Evolutionary conservation across 2,888 invertebrate species (phyloP).

Genomic region (Macrosoma leucophasiata): DNA sequence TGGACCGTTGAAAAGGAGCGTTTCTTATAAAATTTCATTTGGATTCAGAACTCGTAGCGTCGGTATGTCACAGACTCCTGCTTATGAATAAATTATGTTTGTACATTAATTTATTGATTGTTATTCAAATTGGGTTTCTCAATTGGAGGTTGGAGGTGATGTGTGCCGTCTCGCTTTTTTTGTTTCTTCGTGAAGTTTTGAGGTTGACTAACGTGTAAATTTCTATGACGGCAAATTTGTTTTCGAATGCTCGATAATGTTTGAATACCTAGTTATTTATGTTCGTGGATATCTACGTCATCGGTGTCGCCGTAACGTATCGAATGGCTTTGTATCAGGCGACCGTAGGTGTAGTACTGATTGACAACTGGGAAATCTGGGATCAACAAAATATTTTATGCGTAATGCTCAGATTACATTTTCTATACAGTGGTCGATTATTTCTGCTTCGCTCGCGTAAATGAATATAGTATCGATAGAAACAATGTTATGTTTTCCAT

Average conservation of each 20-base stretch:
- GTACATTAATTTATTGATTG: constrained; percentile 76
- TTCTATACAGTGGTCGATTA: constrained; percentile 17
- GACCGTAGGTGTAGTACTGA: constrained; percentile 28
- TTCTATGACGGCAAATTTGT: constrained; percentile 49
- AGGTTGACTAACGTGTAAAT: constrained; percentile 45
- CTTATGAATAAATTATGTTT: constrained; percentile 67
- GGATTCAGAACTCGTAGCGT: constrained; percentile 64
- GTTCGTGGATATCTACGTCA: constrained; percentile 39
- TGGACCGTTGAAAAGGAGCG: constrained; percentile 58
- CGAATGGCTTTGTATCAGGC: constrained; percentile 41
- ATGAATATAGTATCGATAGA: constrained; percentile 29
- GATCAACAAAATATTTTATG: too few relatives aligned
- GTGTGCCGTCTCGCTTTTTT: constrained; percentile 55
- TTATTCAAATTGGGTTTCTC: constrained; percentile 74
- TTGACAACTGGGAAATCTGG: constrained; percentile 46
- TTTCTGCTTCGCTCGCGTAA: constrained; percentile 25
- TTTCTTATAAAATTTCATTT: constrained; percentile 71
- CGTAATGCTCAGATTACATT: constrained; percentile 17
- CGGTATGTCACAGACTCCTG: constrained; percentile 57
- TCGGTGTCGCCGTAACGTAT: constrained; percentile 41
- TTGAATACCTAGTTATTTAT: constrained; percentile 35
- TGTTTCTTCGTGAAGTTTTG: constrained; percentile 47
- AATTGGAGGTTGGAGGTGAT: constrained; percentile 72
- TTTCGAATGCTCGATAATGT: constrained; percentile 41
- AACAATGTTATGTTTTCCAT: too few relatives aligned